Base-by-base conservation (phyloP, 2,113 vertebrate genomes). In the Petromus typicus region DNA sequence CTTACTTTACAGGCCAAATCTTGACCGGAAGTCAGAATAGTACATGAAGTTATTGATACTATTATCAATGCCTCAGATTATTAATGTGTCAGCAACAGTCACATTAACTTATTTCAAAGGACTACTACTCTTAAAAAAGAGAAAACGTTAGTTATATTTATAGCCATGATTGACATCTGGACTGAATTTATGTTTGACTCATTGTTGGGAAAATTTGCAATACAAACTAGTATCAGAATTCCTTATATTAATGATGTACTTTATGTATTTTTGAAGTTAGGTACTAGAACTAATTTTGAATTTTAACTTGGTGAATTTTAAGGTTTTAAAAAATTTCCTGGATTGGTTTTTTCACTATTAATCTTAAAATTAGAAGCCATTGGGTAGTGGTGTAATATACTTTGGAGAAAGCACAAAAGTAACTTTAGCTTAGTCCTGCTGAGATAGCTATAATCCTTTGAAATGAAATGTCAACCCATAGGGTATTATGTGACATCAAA, bases 221-320 rank as follows among this genome's bases (percentile, higher is more conserved):
- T 97, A 97, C 79, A 98, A 97, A 96, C 97, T 98, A 98, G 98
- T 97, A 97, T 98, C 98, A 97, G 96, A 98, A 98, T 97, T 97
- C 97, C 95, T 98, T 96, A 96, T 34, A 80, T 66, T 73, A 73
- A 73, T 90, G 98, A 98, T 98, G 98, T 97, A 98, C 98, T 98
- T 98, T 98, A 98, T 98, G 97, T 98, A 98, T 97, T 59, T 98
- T 98, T 98, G 64, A 25, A 32, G 98, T 98, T 98, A 98, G 97
- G 66, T 76, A 97, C 67, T 98, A 98, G 98, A 97, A 96, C 96
- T 98, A 97, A 98, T 98, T 98, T 98, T 94, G 98, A 98, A 96
- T 95, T 97, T 96, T 98, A 97, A 94, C 97, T 98, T 98, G 97
- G 97, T 96, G 86, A 91, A 67, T 97, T 95, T 98, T 97, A 59